Conservation (phyloP, 2,888 invertebrate species). For the Tetragonula carbonaria region DNA sequence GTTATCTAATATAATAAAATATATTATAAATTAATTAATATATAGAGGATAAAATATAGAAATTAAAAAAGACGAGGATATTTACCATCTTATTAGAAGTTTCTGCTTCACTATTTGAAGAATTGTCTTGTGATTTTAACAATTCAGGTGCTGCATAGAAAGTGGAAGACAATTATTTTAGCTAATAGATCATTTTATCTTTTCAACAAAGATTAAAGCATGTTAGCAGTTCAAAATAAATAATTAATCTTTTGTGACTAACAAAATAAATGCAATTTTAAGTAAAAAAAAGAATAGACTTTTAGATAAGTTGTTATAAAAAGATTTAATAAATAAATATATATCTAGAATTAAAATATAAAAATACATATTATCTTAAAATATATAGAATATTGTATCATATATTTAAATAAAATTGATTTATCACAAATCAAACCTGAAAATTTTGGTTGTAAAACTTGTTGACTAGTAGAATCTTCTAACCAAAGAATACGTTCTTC, state of each 20-base stretch:
- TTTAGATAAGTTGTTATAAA: conserved; percentile 16
- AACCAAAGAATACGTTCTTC: conserved; percentile 43
- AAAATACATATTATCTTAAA: conserved; percentile 18
- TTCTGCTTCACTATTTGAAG: conserved; percentile 72
- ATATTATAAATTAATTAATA: conserved; percentile 1
- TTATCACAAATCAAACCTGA: conserved; percentile 63
- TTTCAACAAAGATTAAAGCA: conserved; percentile 69
- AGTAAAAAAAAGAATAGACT: conserved; percentile 1
- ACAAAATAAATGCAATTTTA: background rate
- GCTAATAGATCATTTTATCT: conserved; percentile 64
- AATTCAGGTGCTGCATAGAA: conserved; percentile 74
- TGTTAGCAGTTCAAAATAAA: conserved; percentile 51
- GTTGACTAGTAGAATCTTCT: conserved; percentile 45
- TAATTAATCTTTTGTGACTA: conserved; percentile 17
- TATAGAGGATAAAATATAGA: background rate
- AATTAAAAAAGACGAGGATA: background rate
- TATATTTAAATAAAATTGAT: background rate
- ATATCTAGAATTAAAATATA: background rate
- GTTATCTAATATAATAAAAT: conserved; percentile 18
- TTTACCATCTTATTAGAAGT: conserved; percentile 72
- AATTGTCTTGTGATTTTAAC: conserved; percentile 70
- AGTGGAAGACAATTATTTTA: conserved; percentile 74
- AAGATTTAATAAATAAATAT: conserved; percentile 1
- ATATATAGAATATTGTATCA: background rate
- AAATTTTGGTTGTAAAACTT: conserved; percentile 49